These are phyloP conservation scores for Pangasius macronema DNA, from an alignment of 2,797 vertebrate genomes.

Conservation along the genomic window DNA sequence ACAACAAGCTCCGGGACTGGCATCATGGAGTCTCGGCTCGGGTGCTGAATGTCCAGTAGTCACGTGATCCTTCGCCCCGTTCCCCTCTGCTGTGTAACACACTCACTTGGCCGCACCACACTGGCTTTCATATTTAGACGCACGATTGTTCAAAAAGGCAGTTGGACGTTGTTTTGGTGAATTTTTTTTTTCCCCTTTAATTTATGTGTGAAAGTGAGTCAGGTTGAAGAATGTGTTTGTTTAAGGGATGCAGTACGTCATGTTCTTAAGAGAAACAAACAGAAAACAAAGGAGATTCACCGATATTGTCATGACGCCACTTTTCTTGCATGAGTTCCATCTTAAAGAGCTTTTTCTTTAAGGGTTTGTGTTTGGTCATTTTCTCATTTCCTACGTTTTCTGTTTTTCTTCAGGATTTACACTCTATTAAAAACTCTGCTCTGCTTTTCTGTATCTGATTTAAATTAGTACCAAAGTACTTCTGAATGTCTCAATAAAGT, in stretches of 20 bases:
- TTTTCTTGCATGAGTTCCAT: conserved; percentile 26
- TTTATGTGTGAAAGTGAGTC: conserved; percentile 13
- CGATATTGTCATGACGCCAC: not conserved
- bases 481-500: conserved; percentile 49
- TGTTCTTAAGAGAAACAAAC: not conserved
- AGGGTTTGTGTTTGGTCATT: not conserved
- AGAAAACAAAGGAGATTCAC: not conserved
- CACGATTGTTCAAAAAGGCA: not conserved
- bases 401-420: conserved; percentile 22
- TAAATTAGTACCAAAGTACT: conserved; percentile 15
- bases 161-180: not conserved
- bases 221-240: conserved; percentile 4
- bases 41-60: conserved; percentile 89
- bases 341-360: conserved; percentile 12
- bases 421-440: conserved; percentile 22
- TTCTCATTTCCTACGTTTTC: conserved; percentile 2
- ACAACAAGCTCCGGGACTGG: conserved; percentile 97
- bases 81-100: conserved; percentile 6
- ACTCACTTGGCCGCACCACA: not conserved
- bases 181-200: not conserved
- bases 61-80: conserved; percentile 18
- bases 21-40: conserved; percentile 94
- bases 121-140: not conserved
- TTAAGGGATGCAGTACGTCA: not conserved
- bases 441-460: conserved; percentile 41